Percentiles rank a stretch among this genome's conserved stretches.
Evolutionary conservation across 2,113 vertebrate species (phyloP).

Genomic region (Antigone vipio): DNA sequence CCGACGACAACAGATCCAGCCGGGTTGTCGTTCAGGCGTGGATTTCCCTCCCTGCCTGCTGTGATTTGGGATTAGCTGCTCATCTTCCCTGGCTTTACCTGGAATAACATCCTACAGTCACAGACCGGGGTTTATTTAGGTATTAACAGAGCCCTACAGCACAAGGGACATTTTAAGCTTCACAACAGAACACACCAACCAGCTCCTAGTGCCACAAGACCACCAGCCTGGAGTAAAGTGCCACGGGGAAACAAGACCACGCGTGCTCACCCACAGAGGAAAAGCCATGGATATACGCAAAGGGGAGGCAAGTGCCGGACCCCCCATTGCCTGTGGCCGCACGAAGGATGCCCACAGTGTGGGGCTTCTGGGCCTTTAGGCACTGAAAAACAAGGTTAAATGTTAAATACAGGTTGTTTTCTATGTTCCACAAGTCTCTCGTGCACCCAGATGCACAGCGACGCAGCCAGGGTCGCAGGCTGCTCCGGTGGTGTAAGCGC

Average conservation of each 20-base stretch:
- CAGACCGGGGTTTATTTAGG: neutral
- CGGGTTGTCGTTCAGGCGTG: neutral
- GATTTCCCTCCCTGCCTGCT: neutral
- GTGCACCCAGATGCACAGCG: neutral
- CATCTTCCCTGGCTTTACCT: neutral
- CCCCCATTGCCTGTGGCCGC: neutral
- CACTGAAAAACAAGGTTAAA: neutral
- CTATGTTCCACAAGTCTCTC: neutral
- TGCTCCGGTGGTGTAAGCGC: neutral
- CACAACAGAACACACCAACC: neutral
- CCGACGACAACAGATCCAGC: neutral
- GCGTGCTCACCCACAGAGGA: neutral
- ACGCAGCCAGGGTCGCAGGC: neutral
- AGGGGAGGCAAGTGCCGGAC: no score
- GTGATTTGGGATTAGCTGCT: neutral
- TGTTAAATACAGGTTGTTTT: neutral
- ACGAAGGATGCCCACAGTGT: neutral
- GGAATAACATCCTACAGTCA: neutral
- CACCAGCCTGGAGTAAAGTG: neutral
- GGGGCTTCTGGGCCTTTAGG: neutral
- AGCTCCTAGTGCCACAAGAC: neutral
- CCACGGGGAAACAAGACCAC: neutral
- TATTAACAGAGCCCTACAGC: neutral
- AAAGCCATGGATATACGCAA: accelerated
- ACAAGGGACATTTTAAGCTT: neutral